phyloP scores from a whole-genome alignment of 2,888 invertebrate species.

The Steinernema carpocapsae region DNA sequence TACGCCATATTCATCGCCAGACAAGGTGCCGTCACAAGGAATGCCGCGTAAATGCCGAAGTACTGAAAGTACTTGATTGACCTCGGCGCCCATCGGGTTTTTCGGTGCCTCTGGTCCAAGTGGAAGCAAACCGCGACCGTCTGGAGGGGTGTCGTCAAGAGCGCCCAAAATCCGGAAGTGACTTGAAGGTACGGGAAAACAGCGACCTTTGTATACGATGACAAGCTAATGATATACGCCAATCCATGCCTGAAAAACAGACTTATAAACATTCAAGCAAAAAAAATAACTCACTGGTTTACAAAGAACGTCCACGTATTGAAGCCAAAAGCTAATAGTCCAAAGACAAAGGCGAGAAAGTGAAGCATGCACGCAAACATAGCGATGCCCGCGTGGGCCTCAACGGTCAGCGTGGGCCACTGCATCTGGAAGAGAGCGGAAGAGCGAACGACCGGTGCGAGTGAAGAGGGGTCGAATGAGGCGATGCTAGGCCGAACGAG shows the following conservation, averaged over 20 bases:
- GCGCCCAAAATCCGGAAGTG: background rate
- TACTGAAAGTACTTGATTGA: background rate
- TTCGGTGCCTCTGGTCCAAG: background rate
- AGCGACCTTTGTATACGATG: too few relatives aligned
- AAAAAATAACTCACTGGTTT: background rate
- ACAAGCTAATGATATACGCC: too few relatives aligned
- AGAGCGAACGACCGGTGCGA: background rate
- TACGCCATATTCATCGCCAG: too few relatives aligned
- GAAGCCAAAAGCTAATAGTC: background rate
- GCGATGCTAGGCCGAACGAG: too few relatives aligned
- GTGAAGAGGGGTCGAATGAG: background rate
- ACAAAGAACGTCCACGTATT: background rate
- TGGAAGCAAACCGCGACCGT: background rate
- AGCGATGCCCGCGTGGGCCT: background rate
- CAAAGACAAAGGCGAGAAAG: background rate
- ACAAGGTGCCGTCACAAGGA: too few relatives aligned
- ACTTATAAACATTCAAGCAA: too few relatives aligned
- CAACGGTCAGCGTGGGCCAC: background rate
- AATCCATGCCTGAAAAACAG: too few relatives aligned
- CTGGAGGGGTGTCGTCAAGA: background rate
- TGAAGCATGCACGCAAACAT: background rate
- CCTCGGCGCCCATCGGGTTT: background rate
- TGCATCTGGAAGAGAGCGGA: background rate
- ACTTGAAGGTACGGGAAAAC: background rate
- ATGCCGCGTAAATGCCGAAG: too few relatives aligned